Evolutionary conservation across 2,888 invertebrate genomes (phyloP).

Genomic region (Polietes domitor): DNA sequence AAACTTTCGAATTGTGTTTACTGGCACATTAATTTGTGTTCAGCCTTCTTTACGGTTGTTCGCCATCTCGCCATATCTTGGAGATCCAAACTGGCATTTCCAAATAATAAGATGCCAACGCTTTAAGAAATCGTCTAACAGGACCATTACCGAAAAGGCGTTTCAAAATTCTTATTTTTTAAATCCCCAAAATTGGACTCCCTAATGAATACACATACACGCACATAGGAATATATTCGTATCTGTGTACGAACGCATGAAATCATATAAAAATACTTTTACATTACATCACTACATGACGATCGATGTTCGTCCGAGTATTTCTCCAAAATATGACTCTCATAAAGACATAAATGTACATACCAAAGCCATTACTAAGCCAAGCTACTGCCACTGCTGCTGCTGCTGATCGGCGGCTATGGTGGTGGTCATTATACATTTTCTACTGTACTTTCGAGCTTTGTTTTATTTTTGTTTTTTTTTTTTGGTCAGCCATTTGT

Average conservation of each 20-base stretch:
- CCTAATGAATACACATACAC: too few relatives aligned
- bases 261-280: slow-evolving; percentile 41
- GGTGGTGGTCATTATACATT: slow-evolving; percentile 36
- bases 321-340: slow-evolving; percentile 49
- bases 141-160: too few relatives aligned
- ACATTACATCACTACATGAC: slow-evolving; percentile 54
- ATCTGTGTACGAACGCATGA: neutral
- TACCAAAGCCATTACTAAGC: slow-evolving; percentile 54
- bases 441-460: slow-evolving; percentile 29
- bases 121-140: too few relatives aligned
- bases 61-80: too few relatives aligned
- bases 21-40: too few relatives aligned
- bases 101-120: too few relatives aligned
- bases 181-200: too few relatives aligned
- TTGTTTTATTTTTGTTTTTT: neutral
- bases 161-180: too few relatives aligned
- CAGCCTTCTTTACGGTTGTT: too few relatives aligned
- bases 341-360: slow-evolving; percentile 36
- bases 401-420: too few relatives aligned
- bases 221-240: slow-evolving; percentile 6
- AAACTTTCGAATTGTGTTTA: too few relatives aligned
- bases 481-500: neutral
- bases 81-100: too few relatives aligned
- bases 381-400: slow-evolving; percentile 7
- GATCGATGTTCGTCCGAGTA: slow-evolving; percentile 12